Conservation (phyloP, 92 coral and sea anemone genomes). For the Isaurus tuberculatus region DNA sequence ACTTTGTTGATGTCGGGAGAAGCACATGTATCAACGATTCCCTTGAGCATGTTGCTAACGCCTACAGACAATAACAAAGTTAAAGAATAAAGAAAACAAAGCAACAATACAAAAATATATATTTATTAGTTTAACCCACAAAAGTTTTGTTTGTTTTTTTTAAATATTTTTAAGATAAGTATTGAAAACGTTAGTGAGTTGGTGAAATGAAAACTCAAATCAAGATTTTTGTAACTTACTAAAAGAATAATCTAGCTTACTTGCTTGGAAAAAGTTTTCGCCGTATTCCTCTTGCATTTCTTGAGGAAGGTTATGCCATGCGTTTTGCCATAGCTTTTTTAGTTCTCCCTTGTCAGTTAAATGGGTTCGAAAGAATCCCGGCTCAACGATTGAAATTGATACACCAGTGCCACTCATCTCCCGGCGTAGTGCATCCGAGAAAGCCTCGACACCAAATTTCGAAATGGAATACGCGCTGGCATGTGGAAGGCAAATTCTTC, state of each 20-base stretch:
- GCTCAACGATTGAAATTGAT: constrained; percentile 82
- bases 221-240: too few relatives aligned
- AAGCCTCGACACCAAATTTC: constrained; percentile 94
- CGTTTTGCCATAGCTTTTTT: constrained; percentile 56
- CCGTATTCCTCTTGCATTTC: constrained; percentile 82
- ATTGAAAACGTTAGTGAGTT: background rate
- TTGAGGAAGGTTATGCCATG: constrained; percentile 75
- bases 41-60: constrained; percentile 73
- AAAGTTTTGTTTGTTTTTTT: too few relatives aligned
- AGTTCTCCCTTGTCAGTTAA: constrained; percentile 68
- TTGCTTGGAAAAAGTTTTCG: constrained; percentile 65
- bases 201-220: background rate
- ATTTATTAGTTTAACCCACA: too few relatives aligned
- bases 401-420: constrained; percentile 73
- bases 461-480: constrained; percentile 77
- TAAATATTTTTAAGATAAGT: too few relatives aligned
- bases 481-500: constrained; percentile 80
- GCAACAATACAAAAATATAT: too few relatives aligned
- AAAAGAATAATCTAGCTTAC: constrained; percentile 52
- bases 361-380: constrained; percentile 89
- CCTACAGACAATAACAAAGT: constrained; percentile 50
- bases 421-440: constrained; percentile 93
- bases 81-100: background rate
- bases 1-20: constrained; percentile 83
- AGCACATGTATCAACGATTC: constrained; percentile 87